Evolutionary conservation across 2,888 invertebrate species (phyloP), one percentile per base, ranked within the genome.

Genomic region (Leucoma salicis): DNA sequence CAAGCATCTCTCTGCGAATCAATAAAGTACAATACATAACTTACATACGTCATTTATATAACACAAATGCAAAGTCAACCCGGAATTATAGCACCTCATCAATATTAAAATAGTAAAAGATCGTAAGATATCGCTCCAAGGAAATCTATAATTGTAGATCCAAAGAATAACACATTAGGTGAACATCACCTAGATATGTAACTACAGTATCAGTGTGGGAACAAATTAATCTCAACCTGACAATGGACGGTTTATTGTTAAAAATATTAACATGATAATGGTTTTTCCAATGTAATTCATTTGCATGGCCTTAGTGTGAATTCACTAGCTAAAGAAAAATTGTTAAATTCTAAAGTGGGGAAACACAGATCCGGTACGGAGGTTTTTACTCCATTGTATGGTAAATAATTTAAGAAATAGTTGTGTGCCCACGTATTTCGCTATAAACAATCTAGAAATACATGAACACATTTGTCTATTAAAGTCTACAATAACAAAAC

Each of bases 141-240:
- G 83, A 83, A 82, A 62, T 62, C 31, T 42, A 59, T 73, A 74
- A 78, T 71, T 64, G 56, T 57, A 62, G 63, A 66, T 56, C 61
- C 53, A 42, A 73, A 74, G 70, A 78, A 78, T 71, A 56, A 70
- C 46, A 64, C 67, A 74, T 76, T 74, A 74, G 64, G 64, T 49
- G 64, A 54, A 52, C 49, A 60, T 62, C 52, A 49, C 42, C 46
- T 54, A 46, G 45, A 52, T 36, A 35, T 45, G 33, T 50, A 44
- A 28, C 31, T 52, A 46, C 39, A 55, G 38, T 48, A 24, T 46
- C n/a, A 2, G 58, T 76, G 78, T 86, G 83, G 74, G 84, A 84
- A 82, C 62, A 36, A 70, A 83, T 82, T 82, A 82, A 84, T 82
- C 82, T 77, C 51, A 16, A 49, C 64, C 57, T 71, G 78, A 80